phyloP scores from a whole-genome alignment of 2,797 vertebrate species.

The Bradypus variegatus region DNA sequence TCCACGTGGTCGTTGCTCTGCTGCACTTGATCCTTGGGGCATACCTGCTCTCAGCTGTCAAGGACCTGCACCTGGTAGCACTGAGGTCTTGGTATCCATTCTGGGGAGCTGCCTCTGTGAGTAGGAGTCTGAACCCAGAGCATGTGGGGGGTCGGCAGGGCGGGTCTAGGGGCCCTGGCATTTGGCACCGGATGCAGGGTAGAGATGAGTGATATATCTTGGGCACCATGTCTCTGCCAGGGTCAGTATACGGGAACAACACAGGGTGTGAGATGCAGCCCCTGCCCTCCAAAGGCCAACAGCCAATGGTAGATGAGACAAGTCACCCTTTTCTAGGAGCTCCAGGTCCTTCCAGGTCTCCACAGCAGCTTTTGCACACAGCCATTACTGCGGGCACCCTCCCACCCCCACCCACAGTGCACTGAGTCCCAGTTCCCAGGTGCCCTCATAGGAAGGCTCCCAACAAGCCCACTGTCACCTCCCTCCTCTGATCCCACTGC shows the following conservation, averaged over 20 bases:
- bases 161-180: too few relatives aligned
- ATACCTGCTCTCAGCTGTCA: background rate
- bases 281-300: background rate
- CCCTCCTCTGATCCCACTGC: background rate
- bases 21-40: background rate
- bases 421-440: background rate
- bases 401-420: too few relatives aligned
- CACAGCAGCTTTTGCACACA: background rate
- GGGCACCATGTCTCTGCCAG: too few relatives aligned
- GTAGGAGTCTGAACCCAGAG: background rate
- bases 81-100: conserved; percentile 45
- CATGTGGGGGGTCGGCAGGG: too few relatives aligned
- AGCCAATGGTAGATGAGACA: background rate
- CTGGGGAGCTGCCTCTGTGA: conserved; percentile 51
- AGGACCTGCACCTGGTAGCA: conserved; percentile 43
- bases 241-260: background rate
- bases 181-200: fast-evolving
- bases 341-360: background rate
- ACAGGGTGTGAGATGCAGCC: fast-evolving
- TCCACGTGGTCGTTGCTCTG: background rate
- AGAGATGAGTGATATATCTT: background rate
- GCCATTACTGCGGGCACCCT: background rate
- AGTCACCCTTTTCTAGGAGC: background rate
- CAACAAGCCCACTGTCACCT: too few relatives aligned
- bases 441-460: background rate